These are phyloP conservation scores for Calycopis cecrops DNA, from an alignment of 1,140 invertebrate genomes.

Conservation along the genomic window DNA sequence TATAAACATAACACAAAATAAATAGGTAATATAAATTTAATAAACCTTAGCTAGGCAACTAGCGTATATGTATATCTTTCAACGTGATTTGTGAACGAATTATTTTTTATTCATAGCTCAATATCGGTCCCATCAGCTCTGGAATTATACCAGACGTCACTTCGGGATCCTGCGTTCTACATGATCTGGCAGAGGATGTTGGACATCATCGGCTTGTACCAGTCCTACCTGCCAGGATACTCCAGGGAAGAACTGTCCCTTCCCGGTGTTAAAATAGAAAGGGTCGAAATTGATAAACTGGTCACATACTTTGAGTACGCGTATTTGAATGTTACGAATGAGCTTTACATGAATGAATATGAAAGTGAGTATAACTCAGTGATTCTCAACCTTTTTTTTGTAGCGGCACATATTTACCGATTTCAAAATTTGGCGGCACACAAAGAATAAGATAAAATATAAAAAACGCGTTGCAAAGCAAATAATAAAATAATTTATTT, in stretches of 20 bases:
- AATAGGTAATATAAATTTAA: too few relatives aligned
- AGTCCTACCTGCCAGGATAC: slow-evolving; percentile 70
- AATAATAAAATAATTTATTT: too few relatives aligned
- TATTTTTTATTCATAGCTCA: too few relatives aligned
- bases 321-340: slow-evolving; percentile 75
- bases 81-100: too few relatives aligned
- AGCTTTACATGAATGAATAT: slow-evolving; percentile 44
- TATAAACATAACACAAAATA: too few relatives aligned
- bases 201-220: slow-evolving; percentile 75
- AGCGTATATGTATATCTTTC: too few relatives aligned
- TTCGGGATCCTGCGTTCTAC: slow-evolving; percentile 81
- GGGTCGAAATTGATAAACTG: slow-evolving; percentile 77
- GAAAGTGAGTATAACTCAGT: slow-evolving; percentile 59
- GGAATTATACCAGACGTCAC: slow-evolving; percentile 75
- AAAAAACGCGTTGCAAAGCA: too few relatives aligned
- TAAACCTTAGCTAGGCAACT: too few relatives aligned
- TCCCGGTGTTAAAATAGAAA: slow-evolving; percentile 79
- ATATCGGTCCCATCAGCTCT: slow-evolving; percentile 64
- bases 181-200: slow-evolving; percentile 79
- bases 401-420: too few relatives aligned
- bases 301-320: slow-evolving; percentile 78
- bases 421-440: too few relatives aligned
- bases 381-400: too few relatives aligned
- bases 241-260: slow-evolving; percentile 76
- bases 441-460: too few relatives aligned